Evolutionary conservation across 2,888 invertebrate species (phyloP), one percentile per base, ranked within the genome.

Genomic region (Nomada ruficornis): DNA sequence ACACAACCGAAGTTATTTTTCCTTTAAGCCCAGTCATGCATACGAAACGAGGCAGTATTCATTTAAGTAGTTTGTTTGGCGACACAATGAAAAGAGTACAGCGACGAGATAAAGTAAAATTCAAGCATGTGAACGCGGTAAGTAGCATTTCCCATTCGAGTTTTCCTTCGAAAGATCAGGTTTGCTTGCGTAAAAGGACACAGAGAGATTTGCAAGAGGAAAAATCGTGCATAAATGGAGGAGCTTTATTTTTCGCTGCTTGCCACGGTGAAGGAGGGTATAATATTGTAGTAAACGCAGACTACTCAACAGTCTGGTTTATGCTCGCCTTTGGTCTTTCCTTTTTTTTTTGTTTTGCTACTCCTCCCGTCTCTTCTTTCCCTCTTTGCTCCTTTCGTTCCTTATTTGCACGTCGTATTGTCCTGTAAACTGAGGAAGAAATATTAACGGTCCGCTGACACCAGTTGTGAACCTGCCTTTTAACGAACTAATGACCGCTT

Each of bases 361-460:
- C 71, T 68, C 44, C 26, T n/a, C 57, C 36, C 18, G 36, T 47
- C 36, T n/a, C 68, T 36, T 64, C 69, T 26, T 29, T 59, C 69
- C 64, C 70, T 26, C 55, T 76, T 83, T 74, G 74, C 54, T 57
- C 55, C 65, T 50, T 75, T 55, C 60, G 72, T 72, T 55, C 77
- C 80, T 77, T 83, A 81, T 83, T 83, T 77, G 83, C 74, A 74
- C 77, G 67, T 71, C 63, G 73, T 62, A 83, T 83, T 83, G 81
- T 83, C 80, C 71, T 71, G 77, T 73, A 71, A 83, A 81, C 81
- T 20, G 65, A 67, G 77, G 55, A 60, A 69, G 74, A 83, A 79
- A 83, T 81, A 80, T 70, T 75, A 76, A 82, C 79, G 80, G 63
- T 63, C 63, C 18, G 57, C 64, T 80, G 80, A 76, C 80, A 76